These are phyloP conservation scores for Prunella strophiata DNA, from an alignment of 2,797 vertebrate genomes.

Conservation along the genomic window DNA sequence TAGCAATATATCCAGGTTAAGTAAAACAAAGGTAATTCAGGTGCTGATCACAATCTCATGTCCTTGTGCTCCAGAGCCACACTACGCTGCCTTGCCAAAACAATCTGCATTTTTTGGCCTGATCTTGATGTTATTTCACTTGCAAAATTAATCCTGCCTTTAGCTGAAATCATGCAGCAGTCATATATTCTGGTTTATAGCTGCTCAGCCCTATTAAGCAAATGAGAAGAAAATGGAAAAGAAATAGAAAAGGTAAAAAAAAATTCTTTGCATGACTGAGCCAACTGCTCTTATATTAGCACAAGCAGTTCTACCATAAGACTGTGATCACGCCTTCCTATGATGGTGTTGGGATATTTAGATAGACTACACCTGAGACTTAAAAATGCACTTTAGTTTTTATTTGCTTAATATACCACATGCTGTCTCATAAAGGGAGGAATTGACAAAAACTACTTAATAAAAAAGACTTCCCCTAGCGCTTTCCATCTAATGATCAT, in stretches of 20 bases:
- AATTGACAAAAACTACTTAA: background rate
- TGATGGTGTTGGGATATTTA: background rate
- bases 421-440: background rate
- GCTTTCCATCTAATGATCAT: background rate
- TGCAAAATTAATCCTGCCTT: background rate
- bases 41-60: background rate
- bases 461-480: background rate
- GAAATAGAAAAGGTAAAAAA: background rate
- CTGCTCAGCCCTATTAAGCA: background rate
- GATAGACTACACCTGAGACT: background rate
- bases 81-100: background rate
- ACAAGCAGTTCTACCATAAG: background rate
- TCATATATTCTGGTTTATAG: background rate
- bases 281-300: background rate
- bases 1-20: background rate
- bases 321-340: background rate
- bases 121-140: background rate
- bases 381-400: background rate
- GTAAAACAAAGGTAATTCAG: background rate
- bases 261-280: background rate
- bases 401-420: background rate
- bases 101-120: background rate
- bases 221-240: constrained; percentile 5
- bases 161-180: background rate
- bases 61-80: background rate